Evolutionary conservation across 2,888 invertebrate species (phyloP).

Genomic region (Chymomyza amoena): DNA sequence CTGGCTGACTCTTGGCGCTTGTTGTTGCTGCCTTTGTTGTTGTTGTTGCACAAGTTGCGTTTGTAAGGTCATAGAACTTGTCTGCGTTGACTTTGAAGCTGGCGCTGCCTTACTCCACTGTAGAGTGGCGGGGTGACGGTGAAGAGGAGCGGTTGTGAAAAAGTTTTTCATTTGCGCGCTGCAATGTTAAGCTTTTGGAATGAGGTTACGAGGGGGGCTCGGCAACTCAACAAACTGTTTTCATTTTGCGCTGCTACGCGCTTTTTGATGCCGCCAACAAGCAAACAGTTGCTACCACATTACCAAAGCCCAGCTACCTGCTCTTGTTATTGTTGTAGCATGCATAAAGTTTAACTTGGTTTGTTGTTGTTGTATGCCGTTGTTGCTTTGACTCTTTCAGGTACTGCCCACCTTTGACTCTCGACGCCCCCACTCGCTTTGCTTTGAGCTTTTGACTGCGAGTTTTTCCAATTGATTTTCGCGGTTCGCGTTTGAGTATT

Average conservation of each 20-base stretch:
- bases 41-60: conserved; percentile 54
- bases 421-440: not conserved
- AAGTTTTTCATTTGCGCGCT: conserved; percentile 51
- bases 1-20: not conserved
- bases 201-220: too few relatives aligned
- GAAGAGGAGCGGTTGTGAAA: conserved; percentile 28
- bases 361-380: not conserved
- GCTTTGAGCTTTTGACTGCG: conserved; percentile 32
- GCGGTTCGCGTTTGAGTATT: conserved; percentile 53
- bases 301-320: not conserved
- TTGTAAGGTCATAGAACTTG: conserved; percentile 78
- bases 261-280: conserved; percentile 63
- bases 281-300: conserved; percentile 50
- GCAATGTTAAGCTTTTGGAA: not conserved
- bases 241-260: conserved; percentile 70
- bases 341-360: not conserved
- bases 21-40: conserved; percentile 27
- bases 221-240: conserved; percentile 63
- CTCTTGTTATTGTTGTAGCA: conserved; percentile 21
- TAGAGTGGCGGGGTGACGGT: not conserved
- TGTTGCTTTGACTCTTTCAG: conserved; percentile 18
- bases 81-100: conserved; percentile 67
- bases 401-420: not conserved
- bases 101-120: not conserved
- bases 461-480: conserved; percentile 71